Percentiles rank a stretch among this genome's conserved stretches.
Evolutionary conservation across 2,888 invertebrate species (phyloP).

Genomic region (Pristionchus entomophagus): DNA sequence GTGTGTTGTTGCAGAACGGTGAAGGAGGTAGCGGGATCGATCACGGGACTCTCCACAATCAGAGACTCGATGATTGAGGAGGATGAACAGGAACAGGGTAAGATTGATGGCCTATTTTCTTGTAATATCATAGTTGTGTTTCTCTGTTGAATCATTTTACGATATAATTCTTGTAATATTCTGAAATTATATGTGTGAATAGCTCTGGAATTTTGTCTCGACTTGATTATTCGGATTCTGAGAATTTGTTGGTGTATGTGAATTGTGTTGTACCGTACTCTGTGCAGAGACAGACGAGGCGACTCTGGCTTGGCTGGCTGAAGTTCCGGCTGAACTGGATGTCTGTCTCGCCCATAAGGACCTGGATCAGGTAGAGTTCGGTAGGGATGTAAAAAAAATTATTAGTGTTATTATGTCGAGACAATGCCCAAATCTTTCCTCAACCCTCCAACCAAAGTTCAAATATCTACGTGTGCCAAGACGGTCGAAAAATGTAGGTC

Average conservation of each 20-base stretch:
- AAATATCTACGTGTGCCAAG: too few species aligned
- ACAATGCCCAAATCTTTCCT: too few species aligned
- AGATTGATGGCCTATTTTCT: not conserved
- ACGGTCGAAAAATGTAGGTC: too few species aligned
- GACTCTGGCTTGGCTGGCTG: conserved; percentile 67
- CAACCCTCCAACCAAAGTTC: too few species aligned
- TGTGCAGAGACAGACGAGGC: conserved; percentile 54
- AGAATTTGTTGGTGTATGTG: too few species aligned
- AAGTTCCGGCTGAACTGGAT: conserved; percentile 71
- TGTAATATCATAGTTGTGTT: not conserved
- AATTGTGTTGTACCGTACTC: too few species aligned
- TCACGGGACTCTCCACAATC: not conserved
- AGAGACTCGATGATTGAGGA: conserved; percentile 37
- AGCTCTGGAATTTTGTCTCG: not conserved
- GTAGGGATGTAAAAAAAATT: too few species aligned
- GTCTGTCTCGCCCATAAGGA: conserved; percentile 68
- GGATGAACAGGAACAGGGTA: conserved; percentile 6
- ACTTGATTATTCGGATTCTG: too few species aligned
- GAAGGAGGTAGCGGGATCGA: conserved; percentile 6
- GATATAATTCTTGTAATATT: not conserved
- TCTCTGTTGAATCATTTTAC: not conserved
- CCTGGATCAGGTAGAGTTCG: conserved; percentile 10
- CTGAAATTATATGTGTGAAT: not conserved
- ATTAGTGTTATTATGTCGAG: too few species aligned
- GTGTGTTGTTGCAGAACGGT: conserved; percentile 40